These are phyloP conservation scores for Slavum lentiscoides DNA, from an alignment of 2,888 invertebrate genomes.

Conservation along the genomic window DNA sequence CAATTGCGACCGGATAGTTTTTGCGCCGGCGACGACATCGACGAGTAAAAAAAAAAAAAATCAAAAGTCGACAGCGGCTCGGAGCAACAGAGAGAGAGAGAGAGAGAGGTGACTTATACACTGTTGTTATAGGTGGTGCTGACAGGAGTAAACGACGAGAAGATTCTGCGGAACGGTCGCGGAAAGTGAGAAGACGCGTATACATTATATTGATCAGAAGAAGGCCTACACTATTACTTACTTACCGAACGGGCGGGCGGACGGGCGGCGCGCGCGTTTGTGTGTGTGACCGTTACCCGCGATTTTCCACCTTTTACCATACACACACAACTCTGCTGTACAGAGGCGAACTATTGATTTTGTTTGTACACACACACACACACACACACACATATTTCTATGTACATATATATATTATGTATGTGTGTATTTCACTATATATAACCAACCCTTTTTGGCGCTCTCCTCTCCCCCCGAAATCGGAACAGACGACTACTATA, in stretches of 20 bases:
- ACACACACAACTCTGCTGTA: constrained; percentile 29
- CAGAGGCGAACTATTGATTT: constrained; percentile 46
- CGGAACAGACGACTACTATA: neutral
- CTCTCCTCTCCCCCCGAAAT: neutral
- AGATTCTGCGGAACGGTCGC: neutral
- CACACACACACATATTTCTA: neutral
- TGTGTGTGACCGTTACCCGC: constrained; percentile 42
- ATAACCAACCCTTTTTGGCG: constrained; percentile 23
- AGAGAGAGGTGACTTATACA: too few species aligned
- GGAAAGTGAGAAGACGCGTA: constrained; percentile 3
- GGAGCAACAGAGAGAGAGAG: too few species aligned
- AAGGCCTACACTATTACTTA: constrained; percentile 27
- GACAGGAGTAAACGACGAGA: too few species aligned
- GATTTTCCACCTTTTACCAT: constrained; percentile 46
- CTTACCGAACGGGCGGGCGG: neutral
- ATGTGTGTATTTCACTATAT: neutral
- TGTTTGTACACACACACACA: constrained; percentile 9
- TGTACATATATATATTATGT: neutral
- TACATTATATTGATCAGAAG: constrained; percentile 38
- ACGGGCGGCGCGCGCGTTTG: neutral
- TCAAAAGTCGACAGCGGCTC: too few species aligned
- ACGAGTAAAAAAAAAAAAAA: too few species aligned
- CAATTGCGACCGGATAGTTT: too few species aligned
- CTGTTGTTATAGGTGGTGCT: too few species aligned
- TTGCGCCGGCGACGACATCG: too few species aligned